These are phyloP conservation scores for Fulmarus glacialis DNA, from an alignment of 2,113 vertebrate species.

Conservation along the genomic window DNA sequence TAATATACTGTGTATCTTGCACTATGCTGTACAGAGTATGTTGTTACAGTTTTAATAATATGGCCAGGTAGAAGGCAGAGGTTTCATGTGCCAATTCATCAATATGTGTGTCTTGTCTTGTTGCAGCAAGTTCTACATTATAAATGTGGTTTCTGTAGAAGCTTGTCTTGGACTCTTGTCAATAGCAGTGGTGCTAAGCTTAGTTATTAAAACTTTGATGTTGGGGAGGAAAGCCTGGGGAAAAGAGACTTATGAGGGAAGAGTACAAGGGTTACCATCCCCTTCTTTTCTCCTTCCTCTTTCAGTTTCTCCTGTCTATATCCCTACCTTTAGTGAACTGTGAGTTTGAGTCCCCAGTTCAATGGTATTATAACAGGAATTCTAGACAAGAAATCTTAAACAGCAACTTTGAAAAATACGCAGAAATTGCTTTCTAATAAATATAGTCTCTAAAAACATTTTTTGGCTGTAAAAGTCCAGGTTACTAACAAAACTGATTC, in stretches of 20 bases:
- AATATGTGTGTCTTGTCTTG: conserved; percentile 38
- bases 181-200: not conserved
- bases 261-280: not conserved
- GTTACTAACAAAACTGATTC: not conserved
- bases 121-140: not conserved
- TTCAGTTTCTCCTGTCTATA: not conserved
- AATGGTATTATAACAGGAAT: not conserved
- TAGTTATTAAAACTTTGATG: conserved; percentile 22
- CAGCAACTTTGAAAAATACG: not conserved
- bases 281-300: not conserved
- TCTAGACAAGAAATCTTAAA: not conserved
- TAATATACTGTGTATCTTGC: not conserved
- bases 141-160: conserved; percentile 13
- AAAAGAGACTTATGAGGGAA: not conserved
- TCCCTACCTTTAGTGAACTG: not conserved
- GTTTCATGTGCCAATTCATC: not conserved
- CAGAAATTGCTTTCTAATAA: not conserved
- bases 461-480: not conserved
- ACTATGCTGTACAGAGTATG: not conserved
- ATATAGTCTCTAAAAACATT: not conserved
- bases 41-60: not conserved
- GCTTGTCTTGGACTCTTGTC: conserved; percentile 31
- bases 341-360: not conserved
- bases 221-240: not conserved
- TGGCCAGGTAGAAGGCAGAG: not conserved